Evolutionary conservation across 2,797 vertebrate genomes (phyloP).

Genomic region (Fundulus diaphanus): DNA sequence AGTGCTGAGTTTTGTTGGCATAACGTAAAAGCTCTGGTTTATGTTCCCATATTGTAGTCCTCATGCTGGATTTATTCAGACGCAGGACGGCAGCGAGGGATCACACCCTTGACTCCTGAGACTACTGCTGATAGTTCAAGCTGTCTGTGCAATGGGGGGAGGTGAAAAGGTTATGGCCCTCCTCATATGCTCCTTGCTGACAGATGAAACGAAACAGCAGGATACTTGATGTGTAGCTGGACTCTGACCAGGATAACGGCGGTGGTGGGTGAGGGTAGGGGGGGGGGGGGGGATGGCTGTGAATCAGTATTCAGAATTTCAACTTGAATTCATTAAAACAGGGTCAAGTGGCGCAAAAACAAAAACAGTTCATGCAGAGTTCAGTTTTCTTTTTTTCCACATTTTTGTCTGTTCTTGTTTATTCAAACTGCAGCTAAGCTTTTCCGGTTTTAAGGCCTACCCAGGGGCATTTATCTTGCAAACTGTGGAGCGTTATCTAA

Average conservation of each 20-base stretch:
- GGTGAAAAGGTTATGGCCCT: conserved; percentile 28
- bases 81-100: conserved; percentile 20
- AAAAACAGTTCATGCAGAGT: not conserved
- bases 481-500: not conserved
- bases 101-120: conserved; percentile 29
- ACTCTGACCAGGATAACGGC: conserved; percentile 6
- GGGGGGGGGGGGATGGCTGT: not conserved
- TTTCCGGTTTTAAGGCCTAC: not conserved
- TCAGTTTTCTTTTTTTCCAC: not conserved
- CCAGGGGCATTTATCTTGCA: not conserved
- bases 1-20: not conserved
- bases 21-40: not conserved
- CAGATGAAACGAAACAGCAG: conserved; percentile 36
- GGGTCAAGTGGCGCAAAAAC: not conserved
- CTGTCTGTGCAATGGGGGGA: conserved; percentile 13
- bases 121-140: conserved; percentile 30
- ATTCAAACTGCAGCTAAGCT: not conserved
- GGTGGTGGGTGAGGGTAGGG: too few species aligned
- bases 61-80: conserved; percentile 11
- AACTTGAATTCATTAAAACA: not conserved
- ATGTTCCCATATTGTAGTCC: not conserved
- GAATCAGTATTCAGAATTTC: not conserved
- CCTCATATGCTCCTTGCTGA: conserved; percentile 21
- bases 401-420: not conserved
- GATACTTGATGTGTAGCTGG: conserved; percentile 2